These are phyloP conservation scores for Saccostrea cuccullata DNA, from an alignment of 1,140 invertebrate species.

Conservation along the genomic window DNA sequence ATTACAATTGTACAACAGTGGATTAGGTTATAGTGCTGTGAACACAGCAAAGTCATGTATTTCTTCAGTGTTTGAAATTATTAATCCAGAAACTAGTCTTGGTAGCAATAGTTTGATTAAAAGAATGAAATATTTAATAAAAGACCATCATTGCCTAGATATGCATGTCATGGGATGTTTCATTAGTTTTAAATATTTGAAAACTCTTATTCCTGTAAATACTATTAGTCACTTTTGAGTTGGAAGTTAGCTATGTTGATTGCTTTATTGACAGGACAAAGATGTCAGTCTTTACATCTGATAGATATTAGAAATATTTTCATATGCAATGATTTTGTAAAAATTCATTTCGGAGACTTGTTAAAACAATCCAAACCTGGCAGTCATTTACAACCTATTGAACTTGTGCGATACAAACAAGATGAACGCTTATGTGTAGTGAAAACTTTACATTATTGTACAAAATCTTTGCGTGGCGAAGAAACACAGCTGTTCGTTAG, in stretches of 20 bases:
- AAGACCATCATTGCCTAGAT: conserved; percentile 45
- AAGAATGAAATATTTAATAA: conserved; percentile 48
- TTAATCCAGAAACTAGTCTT: neutral
- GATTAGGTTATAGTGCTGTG: conserved; percentile 27
- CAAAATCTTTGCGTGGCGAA: neutral
- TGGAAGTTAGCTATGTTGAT: conserved; percentile 47
- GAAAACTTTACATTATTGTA: neutral
- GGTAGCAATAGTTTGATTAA: conserved; percentile 42
- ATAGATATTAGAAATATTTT: neutral
- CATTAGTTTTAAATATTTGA: conserved; percentile 47
- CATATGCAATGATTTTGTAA: no score
- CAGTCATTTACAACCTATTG: neutral
- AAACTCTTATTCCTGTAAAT: conserved; percentile 19
- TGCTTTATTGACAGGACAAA: neutral
- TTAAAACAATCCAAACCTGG: neutral
- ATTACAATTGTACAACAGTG: conserved; percentile 21
- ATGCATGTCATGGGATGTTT: conserved; percentile 47
- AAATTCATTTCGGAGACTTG: no score
- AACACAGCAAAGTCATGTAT: conserved; percentile 28
- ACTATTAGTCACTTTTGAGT: conserved; percentile 37
- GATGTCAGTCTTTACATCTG: conserved; percentile 2
- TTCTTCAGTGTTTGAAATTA: conserved; percentile 38
- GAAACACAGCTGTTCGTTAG: neutral
- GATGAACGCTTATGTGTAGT: neutral
- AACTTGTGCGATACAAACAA: neutral